Conservation (phyloP, 2,888 invertebrate genomes). For the Unio pictorum region DNA sequence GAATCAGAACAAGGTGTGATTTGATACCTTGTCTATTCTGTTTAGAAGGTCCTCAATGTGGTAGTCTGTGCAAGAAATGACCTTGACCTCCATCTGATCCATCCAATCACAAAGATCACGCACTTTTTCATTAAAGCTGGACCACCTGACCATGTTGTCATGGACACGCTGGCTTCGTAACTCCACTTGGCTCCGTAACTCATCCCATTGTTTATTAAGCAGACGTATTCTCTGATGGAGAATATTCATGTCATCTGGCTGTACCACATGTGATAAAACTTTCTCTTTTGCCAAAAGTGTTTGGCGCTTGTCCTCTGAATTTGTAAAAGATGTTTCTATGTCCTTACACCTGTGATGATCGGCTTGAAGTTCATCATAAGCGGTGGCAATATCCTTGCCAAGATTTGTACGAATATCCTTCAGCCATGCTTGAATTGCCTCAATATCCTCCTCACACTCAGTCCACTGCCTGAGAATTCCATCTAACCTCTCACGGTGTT, state of each 20-base stretch:
- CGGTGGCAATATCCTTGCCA: constrained; percentile 52
- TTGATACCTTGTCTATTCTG: constrained; percentile 60
- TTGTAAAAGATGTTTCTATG: constrained; percentile 55
- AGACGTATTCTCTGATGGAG: constrained; percentile 65
- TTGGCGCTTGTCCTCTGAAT: constrained; percentile 54
- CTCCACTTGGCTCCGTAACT: constrained; percentile 59
- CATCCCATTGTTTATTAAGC: constrained; percentile 69
- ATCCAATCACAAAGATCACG: constrained; percentile 60
- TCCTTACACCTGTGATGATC: constrained; percentile 66
- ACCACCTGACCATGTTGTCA: constrained; percentile 61
- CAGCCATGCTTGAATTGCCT: constrained; percentile 64
- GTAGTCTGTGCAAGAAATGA: constrained; percentile 55
- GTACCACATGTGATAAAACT: constrained; percentile 50
- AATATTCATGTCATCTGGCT: constrained; percentile 64
- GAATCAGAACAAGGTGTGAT: constrained; percentile 1
- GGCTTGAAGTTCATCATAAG: constrained; percentile 61
- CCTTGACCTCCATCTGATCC: constrained; percentile 58
- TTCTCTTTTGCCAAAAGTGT: constrained; percentile 51
- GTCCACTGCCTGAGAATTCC: constrained; percentile 58
- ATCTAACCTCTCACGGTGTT: constrained; percentile 51
- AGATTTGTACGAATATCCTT: constrained; percentile 55
- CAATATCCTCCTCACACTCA: constrained; percentile 65
- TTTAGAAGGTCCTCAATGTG: constrained; percentile 67
- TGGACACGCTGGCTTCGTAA: constrained; percentile 51
- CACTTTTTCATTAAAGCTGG: constrained; percentile 51